Evolutionary conservation across 2,888 invertebrate genomes (phyloP).

Genomic region (Drosophila barbarae): DNA sequence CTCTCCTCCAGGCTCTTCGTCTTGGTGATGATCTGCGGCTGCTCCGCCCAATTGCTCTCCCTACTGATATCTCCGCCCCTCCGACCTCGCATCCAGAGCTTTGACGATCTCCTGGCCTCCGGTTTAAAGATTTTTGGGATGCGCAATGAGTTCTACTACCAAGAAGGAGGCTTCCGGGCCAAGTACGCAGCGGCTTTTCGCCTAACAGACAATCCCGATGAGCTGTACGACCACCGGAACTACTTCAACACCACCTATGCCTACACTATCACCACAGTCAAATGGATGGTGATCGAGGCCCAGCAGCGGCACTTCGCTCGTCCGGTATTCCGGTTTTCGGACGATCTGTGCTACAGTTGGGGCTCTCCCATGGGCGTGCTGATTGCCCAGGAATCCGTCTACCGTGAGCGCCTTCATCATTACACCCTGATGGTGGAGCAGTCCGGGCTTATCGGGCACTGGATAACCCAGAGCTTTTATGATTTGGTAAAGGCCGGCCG

Average conservation of each 20-base stretch:
- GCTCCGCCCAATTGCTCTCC: slow-evolving; percentile 43
- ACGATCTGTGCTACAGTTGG: slow-evolving; percentile 40
- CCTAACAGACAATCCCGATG: slow-evolving; percentile 28
- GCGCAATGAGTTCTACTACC: slow-evolving; percentile 41
- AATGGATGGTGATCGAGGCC: slow-evolving; percentile 47
- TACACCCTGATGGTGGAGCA: slow-evolving; percentile 31
- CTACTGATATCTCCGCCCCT: slow-evolving; percentile 33
- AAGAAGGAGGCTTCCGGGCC: slow-evolving; percentile 42
- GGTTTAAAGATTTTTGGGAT: slow-evolving; percentile 40
- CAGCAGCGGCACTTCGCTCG: slow-evolving; percentile 50
- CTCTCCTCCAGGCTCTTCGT: slow-evolving; percentile 14
- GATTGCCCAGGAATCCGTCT: slow-evolving; percentile 49
- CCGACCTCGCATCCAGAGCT: slow-evolving; percentile 38
- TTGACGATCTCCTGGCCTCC: slow-evolving; percentile 45
- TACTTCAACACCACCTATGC: slow-evolving; percentile 56
- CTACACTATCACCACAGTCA: slow-evolving; percentile 41
- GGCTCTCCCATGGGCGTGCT: slow-evolving; percentile 24
- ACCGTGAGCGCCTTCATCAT: slow-evolving; percentile 8
- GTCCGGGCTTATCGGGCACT: slow-evolving; percentile 36
- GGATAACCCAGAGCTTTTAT: slow-evolving; percentile 47
- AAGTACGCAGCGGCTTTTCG: slow-evolving; percentile 52
- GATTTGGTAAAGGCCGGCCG: slow-evolving; percentile 53
- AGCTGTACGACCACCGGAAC: slow-evolving; percentile 32
- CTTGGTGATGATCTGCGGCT: slow-evolving; percentile 25
- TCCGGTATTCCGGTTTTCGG: slow-evolving; percentile 47